Base-by-base conservation (phyloP, 1,140 invertebrate species). In the Helicoverpa zea region DNA sequence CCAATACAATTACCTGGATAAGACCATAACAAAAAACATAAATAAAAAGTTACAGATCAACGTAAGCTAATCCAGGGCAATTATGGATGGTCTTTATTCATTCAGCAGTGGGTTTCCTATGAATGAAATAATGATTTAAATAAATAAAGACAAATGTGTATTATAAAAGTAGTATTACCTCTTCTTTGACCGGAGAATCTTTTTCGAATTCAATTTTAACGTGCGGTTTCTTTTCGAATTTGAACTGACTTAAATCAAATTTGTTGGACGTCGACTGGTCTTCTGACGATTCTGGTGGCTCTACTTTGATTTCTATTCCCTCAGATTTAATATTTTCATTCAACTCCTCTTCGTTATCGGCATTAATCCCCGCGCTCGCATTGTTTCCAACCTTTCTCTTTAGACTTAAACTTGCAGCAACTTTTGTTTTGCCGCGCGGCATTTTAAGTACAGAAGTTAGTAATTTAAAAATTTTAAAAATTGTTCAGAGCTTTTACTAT, bases 141-240 rank as follows among this genome's bases (percentile, higher is more conserved):
- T 43, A 43, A 43, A 43, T 9, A 43, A 43, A 9, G 3, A 43
- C 1, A 23, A 23, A 23, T 23, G 35, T 43, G 35, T 43, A 43
- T 43, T 43, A 16, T 47, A n/a, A 29, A 51, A 43, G 29, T 72
- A 66, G 77, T 64, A 0, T 68, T 86, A 94, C 90, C 82, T 85
- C 59, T 81, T 91, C 89, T 14, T 64, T 14, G 13, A 58, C 68
- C 2, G 88, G 84, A 68, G 84, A 86, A 35, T 92, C 87, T 35
- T 91, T 88, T 78, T 94, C 93, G 87, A 85, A 94, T 81, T 94
- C 88, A 81, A 94, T 94, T 90, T 92, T 94, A 18, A 94, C 68
- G 77, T 87, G 91, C 35, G 91, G 84, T 83, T 90, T 94, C 80
- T 91, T 94, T 79, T 91, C 86, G 87, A 89, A 94, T 85, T 93